Evolutionary conservation across 2,113 vertebrate species (phyloP).

Genomic region (Chloroceryle aenea): DNA sequence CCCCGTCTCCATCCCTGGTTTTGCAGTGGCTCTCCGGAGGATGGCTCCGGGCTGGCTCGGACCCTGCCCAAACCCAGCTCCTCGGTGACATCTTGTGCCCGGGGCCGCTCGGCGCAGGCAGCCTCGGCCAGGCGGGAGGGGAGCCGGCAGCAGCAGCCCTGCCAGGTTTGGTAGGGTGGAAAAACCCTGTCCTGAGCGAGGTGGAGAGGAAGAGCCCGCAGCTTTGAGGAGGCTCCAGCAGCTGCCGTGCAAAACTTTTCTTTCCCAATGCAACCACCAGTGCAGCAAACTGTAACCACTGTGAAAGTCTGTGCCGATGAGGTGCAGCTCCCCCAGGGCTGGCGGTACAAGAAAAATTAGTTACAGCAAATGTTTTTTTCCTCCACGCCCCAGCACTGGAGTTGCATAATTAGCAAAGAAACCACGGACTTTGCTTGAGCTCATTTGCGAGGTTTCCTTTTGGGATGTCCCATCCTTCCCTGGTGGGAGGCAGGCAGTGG

Average conservation of each 20-base stretch:
- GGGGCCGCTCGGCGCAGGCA: neutral
- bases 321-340: neutral
- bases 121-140: neutral
- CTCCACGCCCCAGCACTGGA: neutral
- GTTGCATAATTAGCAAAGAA: neutral
- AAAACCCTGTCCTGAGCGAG: neutral
- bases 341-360: rapidly evolving
- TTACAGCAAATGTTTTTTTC: neutral
- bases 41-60: neutral
- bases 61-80: neutral
- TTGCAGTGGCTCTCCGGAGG: neutral
- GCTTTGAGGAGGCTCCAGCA: neutral
- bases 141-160: neutral
- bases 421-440: neutral
- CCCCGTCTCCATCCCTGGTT: neutral
- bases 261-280: neutral
- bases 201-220: neutral
- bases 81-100: neutral
- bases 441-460: neutral
- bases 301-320: neutral
- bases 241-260: neutral
- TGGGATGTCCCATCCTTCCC: neutral
- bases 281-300: neutral
- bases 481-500: neutral
- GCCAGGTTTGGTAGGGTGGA: too few relatives aligned